Base-by-base conservation (phyloP, 2,113 vertebrate genomes). In the Collichthys lucidus region DNA sequence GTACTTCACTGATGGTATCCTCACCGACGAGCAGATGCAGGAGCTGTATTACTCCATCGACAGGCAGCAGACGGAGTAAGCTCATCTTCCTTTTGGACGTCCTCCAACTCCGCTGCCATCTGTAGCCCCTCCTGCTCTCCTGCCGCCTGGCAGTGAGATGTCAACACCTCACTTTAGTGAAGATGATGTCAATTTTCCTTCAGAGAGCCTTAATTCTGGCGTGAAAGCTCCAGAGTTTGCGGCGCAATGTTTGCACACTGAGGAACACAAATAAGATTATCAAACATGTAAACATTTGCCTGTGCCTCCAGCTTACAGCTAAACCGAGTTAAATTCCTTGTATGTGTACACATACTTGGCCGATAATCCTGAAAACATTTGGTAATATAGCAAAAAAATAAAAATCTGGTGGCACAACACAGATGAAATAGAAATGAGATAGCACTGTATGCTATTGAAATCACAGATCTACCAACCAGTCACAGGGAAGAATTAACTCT, bases 31-130 rank as follows among this genome's bases (percentile, higher is more conserved):
- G 78, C 97, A 99, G 94, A 96, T 99, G 93, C 96, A 93, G 89
- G 97, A 99, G 93, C 95, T 99, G 68, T 99, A 98, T 93, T 94
- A 88, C 69, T 93, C 96, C 89, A 96, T 99, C 47, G 98, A 98
- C 90, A 95, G 95, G 72, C 92, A 88, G 86, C 94, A 95, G 69
- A 95, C 95, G 4, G 96, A 97, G 98, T 99, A 92, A 96, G 97
- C 94, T 67, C 62, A 15, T 77, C 70, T 53, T 57, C 42, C 64
- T 75, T 52, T 69, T 84, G 84, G 77, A 82, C 6, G 22, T 77
- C 55, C 19, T 86, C 82, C 79, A 88, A 40, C 40, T 82, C 71
- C 15, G 69, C 75, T 85, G 79, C 91, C 85, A 84, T 88, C 86
- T 91, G 82, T 66, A 68, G 74, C 77, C 60, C 77, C 79, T 80